Conservation (phyloP, 2,113 vertebrate genomes). For the Herpailurus yagouaroundi region DNA sequence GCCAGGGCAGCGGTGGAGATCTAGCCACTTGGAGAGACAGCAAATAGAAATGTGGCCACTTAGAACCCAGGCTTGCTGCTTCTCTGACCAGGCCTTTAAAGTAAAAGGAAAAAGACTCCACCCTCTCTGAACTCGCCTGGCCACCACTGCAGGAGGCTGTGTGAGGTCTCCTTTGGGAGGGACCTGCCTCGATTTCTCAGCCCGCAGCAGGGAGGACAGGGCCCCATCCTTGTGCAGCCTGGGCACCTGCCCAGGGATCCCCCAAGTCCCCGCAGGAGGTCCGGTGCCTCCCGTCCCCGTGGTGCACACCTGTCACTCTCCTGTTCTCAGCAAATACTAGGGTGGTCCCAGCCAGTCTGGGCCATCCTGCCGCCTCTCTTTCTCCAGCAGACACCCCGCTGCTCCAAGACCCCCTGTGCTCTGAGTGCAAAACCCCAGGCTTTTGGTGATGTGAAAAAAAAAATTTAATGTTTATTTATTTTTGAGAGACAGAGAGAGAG, state of each 20-base stretch:
- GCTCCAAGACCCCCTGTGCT: neutral
- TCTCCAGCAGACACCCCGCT: neutral
- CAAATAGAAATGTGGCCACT: neutral
- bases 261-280: neutral
- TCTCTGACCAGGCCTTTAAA: neutral
- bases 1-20: neutral
- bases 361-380: fast-evolving
- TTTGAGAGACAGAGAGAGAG: too few species aligned
- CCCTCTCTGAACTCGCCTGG: too few species aligned
- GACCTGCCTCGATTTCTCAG: neutral
- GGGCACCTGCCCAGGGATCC: neutral
- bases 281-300: neutral
- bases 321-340: neutral
- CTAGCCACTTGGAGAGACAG: neutral
- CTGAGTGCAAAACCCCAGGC: neutral
- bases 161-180: neutral
- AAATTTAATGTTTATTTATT: too few species aligned
- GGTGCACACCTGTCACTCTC: neutral
- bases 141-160: neutral
- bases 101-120: too few species aligned
- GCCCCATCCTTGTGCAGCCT: neutral
- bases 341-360: neutral
- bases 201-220: fast-evolving
- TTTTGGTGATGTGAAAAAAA: neutral
- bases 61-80: neutral